Conservation (phyloP, 2,797 vertebrate species). For the Hemitrygon akajei region DNA sequence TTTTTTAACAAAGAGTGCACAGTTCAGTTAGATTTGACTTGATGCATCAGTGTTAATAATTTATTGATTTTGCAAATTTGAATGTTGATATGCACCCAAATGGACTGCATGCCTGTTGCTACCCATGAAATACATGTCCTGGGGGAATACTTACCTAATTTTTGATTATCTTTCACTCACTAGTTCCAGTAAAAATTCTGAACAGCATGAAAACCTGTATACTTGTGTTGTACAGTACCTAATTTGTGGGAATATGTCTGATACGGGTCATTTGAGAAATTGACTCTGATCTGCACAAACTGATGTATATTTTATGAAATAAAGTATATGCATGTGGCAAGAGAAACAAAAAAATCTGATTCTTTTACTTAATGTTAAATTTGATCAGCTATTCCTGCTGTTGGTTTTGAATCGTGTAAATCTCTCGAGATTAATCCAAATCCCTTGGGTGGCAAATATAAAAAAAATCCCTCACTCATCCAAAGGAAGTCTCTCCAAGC, state of each 20-base stretch:
- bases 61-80: no score
- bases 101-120: no score
- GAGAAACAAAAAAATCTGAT: neutral
- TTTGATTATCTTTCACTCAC: constrained; percentile 10
- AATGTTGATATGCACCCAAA: no score
- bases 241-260: neutral
- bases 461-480: no score
- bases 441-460: neutral
- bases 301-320: neutral
- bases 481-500: neutral
- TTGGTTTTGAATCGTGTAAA: neutral
- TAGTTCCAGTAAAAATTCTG: neutral
- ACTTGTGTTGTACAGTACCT: neutral
- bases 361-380: neutral
- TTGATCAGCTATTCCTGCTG: neutral
- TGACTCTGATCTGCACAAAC: neutral
- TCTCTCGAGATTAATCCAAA: neutral
- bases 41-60: neutral
- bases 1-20: neutral
- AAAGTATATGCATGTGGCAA: neutral
- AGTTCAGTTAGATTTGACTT: neutral
- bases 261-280: neutral
- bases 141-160: neutral
- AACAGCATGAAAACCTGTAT: constrained; percentile 16
- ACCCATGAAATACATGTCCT: neutral